These are phyloP conservation scores for Thera obeliscata DNA, from an alignment of 2,888 invertebrate species.

Conservation along the genomic window DNA sequence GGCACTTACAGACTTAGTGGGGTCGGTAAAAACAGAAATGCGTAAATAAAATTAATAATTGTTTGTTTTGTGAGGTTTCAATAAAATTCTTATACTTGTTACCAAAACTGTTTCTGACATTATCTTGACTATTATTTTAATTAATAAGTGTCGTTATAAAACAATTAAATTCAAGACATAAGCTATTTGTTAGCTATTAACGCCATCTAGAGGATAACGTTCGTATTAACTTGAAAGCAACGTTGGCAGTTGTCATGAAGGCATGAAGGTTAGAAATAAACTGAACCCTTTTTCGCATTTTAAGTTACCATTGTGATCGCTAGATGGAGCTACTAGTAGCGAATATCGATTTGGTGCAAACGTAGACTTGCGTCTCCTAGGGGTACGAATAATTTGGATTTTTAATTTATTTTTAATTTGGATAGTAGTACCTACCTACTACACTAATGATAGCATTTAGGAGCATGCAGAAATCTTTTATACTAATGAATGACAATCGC, in stretches of 20 bases:
- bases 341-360: background rate
- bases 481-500: too few relatives aligned
- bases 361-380: background rate
- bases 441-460: too few relatives aligned
- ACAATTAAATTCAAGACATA: background rate
- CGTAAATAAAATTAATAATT: background rate
- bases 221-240: slow-evolving; percentile 2
- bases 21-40: background rate
- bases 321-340: slow-evolving; percentile 6
- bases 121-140: too few relatives aligned
- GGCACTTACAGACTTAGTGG: background rate
- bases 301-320: background rate
- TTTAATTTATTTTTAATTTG: too few relatives aligned
- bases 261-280: background rate
- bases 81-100: background rate
- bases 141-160: too few relatives aligned
- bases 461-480: too few relatives aligned
- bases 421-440: too few relatives aligned
- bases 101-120: too few relatives aligned
- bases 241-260: background rate
- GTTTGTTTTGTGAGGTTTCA: background rate
- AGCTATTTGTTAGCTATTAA: background rate
- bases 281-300: background rate
- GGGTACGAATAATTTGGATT: too few relatives aligned
- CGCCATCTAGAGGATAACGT: slow-evolving; percentile 16